Conservation (phyloP, 2,797 vertebrate species). For the Craterocephalus amniculus region DNA sequence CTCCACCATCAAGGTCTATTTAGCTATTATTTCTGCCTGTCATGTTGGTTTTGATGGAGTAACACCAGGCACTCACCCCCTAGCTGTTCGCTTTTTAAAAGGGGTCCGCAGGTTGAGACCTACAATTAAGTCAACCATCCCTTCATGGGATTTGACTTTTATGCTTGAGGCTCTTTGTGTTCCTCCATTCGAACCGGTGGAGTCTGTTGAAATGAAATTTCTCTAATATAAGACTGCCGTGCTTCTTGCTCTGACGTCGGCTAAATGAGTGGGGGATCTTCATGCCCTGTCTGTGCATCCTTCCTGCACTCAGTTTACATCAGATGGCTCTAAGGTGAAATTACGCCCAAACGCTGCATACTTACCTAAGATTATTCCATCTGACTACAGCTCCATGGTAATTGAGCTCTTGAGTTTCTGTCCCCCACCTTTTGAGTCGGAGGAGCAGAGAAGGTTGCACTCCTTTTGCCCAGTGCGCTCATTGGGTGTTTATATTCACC, state of each 20-base stretch:
- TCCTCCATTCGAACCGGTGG: too few relatives aligned
- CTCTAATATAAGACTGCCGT: background rate
- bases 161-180: background rate
- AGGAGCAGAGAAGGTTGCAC: background rate
- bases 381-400: too few relatives aligned
- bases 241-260: background rate
- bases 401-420: background rate
- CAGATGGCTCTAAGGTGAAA: too few relatives aligned
- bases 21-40: background rate
- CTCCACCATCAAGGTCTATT: background rate
- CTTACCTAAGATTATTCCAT: too few relatives aligned
- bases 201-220: background rate
- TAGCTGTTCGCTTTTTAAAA: background rate
- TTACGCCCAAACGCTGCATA: too few relatives aligned
- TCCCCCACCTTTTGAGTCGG: background rate
- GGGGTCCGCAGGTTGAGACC: background rate
- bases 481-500: background rate
- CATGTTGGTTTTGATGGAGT: background rate
- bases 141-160: background rate
- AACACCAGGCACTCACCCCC: background rate
- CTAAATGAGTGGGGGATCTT: background rate
- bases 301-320: too few relatives aligned
- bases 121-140: background rate
- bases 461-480: background rate
- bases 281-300: too few relatives aligned